Conservation (phyloP, 2,797 vertebrate genomes). For the Macropodus opercularis region DNA sequence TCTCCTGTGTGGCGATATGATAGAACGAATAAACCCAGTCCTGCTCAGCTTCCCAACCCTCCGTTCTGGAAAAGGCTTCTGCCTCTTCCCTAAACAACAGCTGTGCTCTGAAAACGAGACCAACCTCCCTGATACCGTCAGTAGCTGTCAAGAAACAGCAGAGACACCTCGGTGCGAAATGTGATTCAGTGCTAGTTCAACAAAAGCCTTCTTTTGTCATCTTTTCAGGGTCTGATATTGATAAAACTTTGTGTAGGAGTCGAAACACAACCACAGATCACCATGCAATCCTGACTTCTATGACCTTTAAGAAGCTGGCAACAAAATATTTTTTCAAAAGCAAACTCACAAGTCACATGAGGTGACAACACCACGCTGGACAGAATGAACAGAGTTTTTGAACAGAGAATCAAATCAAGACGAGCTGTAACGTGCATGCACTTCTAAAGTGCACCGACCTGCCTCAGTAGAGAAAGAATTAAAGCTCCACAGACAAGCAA, state of each 20-base stretch:
- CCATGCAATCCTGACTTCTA: slow-evolving; percentile 2
- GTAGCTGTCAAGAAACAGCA: slow-evolving; percentile 32
- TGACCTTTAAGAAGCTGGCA: slow-evolving; percentile 21
- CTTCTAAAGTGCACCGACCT: too few species aligned
- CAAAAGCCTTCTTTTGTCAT: slow-evolving; percentile 22
- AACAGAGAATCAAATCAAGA: too few species aligned
- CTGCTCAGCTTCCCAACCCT: slow-evolving; percentile 2
- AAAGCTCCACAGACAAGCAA: too few species aligned
- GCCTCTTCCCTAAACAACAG: slow-evolving; percentile 36
- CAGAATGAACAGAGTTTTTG: too few species aligned
- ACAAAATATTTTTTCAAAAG: slow-evolving; percentile 4
- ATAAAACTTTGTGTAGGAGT: slow-evolving; percentile 45
- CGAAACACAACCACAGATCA: slow-evolving; percentile 18
- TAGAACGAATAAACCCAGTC: background rate
- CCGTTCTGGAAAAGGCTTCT: background rate
- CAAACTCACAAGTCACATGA: background rate
- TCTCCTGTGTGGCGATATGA: too few species aligned
- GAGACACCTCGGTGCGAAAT: slow-evolving; percentile 49
- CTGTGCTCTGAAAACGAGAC: slow-evolving; percentile 28
- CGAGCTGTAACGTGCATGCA: too few species aligned
- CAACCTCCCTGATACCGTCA: slow-evolving; percentile 24
- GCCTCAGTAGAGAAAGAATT: too few species aligned
- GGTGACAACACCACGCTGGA: background rate
- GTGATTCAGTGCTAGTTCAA: slow-evolving; percentile 54
- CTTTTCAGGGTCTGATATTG: slow-evolving; percentile 39